A percentile compares a stretch with the other conserved stretches of the same genome.
Conservation (phyloP, 1,140 invertebrate species). For the Halictus rubicundus region DNA sequence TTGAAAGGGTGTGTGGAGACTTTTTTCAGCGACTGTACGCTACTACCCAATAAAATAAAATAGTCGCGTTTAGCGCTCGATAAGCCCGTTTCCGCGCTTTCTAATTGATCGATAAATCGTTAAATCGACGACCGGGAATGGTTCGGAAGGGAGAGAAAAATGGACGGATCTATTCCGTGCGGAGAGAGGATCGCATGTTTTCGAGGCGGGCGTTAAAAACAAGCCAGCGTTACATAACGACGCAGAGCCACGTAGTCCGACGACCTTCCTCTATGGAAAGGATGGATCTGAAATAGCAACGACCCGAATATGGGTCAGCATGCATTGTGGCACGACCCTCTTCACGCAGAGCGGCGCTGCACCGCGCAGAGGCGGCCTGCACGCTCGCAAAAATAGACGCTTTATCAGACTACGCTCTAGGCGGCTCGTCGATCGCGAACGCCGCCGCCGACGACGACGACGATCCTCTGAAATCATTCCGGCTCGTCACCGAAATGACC, state of each 20-base stretch:
- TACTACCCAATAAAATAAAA: too few relatives aligned
- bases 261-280: slow-evolving; percentile 81
- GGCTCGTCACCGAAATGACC: slow-evolving; percentile 44
- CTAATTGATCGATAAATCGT: too few relatives aligned
- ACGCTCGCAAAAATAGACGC: slow-evolving; percentile 71
- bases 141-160: too few relatives aligned
- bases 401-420: slow-evolving; percentile 66
- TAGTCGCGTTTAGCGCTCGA: too few relatives aligned
- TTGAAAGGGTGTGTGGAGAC: too few relatives aligned
- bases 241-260: slow-evolving; percentile 63
- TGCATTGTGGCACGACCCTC: slow-evolving; percentile 80
- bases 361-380: slow-evolving; percentile 59
- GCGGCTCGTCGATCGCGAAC: slow-evolving; percentile 30
- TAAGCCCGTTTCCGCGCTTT: too few relatives aligned
- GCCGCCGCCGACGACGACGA: slow-evolving; percentile 12
- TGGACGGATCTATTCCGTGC: neutral
- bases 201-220: slow-evolving; percentile 68
- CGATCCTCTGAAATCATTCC: slow-evolving; percentile 47
- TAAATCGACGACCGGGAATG: too few relatives aligned
- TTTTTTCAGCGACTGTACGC: too few relatives aligned
- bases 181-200: slow-evolving; percentile 41
- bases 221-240: slow-evolving; percentile 72
- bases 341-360: slow-evolving; percentile 68
- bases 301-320: slow-evolving; percentile 81
- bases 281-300: slow-evolving; percentile 81